Evolutionary conservation across 64 coral and sea anemone species (phyloP), one percentile per base, ranked within the genome.

Genomic region (Catalaphyllia jardinei): DNA sequence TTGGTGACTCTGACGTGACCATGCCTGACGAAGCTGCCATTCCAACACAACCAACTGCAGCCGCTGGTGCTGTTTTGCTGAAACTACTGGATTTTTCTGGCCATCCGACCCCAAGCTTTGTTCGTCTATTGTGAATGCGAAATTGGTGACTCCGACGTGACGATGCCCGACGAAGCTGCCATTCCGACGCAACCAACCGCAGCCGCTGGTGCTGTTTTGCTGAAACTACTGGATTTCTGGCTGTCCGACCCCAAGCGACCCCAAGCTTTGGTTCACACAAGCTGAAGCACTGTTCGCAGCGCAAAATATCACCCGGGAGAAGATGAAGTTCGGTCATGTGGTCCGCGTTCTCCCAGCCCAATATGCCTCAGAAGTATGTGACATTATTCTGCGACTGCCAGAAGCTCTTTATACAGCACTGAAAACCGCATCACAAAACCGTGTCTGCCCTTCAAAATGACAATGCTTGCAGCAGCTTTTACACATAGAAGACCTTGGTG

Each of bases 271-370:
- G 79, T 62, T 82, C 17, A 0, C 52, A 49, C 79, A 83, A 83
- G 80, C 33, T n/a, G 80, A 83, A 38, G 80, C 59, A 0, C n/a
- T n/a, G n/a, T n/a, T n/a, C n/a, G 20, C 57, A 29, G 57, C 78
- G 2, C 29, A 75, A 75, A 31, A 75, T 19, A 75, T 88, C 76
- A 88, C 85, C 49, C 39, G 55, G 10, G 63, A 87, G 42, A 82
- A 82, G 65, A 88, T 85, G 24, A 88, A 88, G 39, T 93, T 93
- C 62, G 77, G 39, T 59, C 33, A 93, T 88, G 76, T 93, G 16
- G 75, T 80, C 80, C 28, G 82, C 62, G 91, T 87, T 59, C 63
- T 92, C 17, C 85, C 52, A 22, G 86, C 92, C 20, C 79, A 87
- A 25, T 93, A 93, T 31, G 79, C 87, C 16, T 88, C 86, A 4